Evolutionary conservation across 2,113 vertebrate species (phyloP).

Genomic region (Xiphorhynchus elegans): DNA sequence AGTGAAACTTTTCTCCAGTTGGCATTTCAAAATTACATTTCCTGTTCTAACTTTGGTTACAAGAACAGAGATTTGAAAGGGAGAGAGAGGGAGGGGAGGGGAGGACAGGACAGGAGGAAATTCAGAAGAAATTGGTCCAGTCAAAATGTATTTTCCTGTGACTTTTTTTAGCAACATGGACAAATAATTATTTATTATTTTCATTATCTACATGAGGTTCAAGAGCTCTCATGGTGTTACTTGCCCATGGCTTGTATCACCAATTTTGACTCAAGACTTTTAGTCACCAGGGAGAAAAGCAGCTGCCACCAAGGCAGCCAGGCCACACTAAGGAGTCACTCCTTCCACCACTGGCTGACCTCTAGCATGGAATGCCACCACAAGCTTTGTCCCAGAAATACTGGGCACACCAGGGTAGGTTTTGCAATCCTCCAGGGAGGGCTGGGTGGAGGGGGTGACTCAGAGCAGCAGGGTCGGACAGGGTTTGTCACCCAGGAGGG

Average conservation of each 20-base stretch:
- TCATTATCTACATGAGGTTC: background rate
- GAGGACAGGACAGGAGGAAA: too few relatives aligned
- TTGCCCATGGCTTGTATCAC: background rate
- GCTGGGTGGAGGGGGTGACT: background rate
- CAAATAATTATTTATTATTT: background rate
- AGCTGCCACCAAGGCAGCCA: background rate
- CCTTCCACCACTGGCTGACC: background rate
- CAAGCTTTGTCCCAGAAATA: background rate
- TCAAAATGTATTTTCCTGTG: background rate
- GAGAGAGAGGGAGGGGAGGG: background rate
- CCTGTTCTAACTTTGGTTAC: background rate
- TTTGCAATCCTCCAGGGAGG: background rate
- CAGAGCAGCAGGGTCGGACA: background rate
- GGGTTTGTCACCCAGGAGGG: background rate
- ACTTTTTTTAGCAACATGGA: background rate
- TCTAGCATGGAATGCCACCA: fast-evolving
- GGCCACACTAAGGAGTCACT: background rate
- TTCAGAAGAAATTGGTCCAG: background rate
- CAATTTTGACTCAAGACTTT: background rate
- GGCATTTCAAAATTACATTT: background rate
- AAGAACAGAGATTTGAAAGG: background rate
- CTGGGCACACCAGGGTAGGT: background rate
- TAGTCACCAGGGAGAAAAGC: background rate
- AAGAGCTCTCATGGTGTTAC: background rate
- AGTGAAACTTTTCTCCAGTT: background rate